Evolutionary conservation across 2,797 vertebrate species (phyloP), one percentile per base, ranked within the genome.

Genomic region (Macropus fuliginosus): DNA sequence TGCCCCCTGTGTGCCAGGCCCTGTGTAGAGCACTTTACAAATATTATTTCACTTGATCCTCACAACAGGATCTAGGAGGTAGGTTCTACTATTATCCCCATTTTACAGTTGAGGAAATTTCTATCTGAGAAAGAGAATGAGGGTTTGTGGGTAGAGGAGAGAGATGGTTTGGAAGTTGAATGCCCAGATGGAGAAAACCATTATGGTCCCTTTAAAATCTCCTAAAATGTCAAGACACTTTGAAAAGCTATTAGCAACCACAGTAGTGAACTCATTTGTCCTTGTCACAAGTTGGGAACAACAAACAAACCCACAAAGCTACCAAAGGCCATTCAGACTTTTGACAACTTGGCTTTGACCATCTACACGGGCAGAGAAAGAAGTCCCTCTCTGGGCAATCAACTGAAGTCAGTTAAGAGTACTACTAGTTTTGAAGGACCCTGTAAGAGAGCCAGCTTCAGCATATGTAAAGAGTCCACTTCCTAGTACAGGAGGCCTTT

Each of bases 121-220:
- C 29, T 56, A 31, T 34, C 81, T 81, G 24, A 95, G 89, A 56
- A 56, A 87, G 9, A 28, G 21, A 50, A 87, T 46, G 21, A 40
- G 21, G 74, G 8, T 21, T 50, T 87, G 40, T 5, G 18, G 24
- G 40, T 27, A 10, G 1, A 87, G 74, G 40, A 81, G 40, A 81
- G 9, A 46, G 21, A 46, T 2, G 9, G 57, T 12, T 55, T 52
- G 74, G 54, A 93, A 34, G 13, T 29, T 40, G 74, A 87, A 46
- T 55, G 12, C 55, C 62, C 52, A 90, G 46, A 95, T 40, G 28
- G 40, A 54, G 56, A 92, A 27, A 91, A 66, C 11, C 4, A n/a
- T 31, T 94, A 62, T 95, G 50, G 18, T 55, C 46, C n/a, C 95
- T 95, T 96, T 34, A 90, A 8, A 2, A 50, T 55, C 55, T 81